These are phyloP conservation scores for Diceros bicornis DNA, from an alignment of 2,797 vertebrate species.

Conservation along the genomic window DNA sequence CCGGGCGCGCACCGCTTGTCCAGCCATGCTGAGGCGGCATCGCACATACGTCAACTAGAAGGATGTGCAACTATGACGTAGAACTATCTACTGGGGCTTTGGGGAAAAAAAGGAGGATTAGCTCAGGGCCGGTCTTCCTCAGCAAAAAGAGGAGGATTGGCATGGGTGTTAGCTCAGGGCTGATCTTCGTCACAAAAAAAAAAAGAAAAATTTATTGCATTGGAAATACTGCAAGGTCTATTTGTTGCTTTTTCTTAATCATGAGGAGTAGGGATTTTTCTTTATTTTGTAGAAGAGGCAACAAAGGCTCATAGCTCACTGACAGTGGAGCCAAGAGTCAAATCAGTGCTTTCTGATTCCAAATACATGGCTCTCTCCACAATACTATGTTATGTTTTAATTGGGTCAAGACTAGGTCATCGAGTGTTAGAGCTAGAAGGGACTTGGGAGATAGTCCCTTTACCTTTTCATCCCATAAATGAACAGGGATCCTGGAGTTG, in stretches of 20 bases:
- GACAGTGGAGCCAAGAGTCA: not conserved
- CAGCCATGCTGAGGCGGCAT: no score
- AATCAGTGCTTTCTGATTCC: constrained; percentile 32
- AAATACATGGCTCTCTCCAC: not conserved
- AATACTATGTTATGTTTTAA: constrained; percentile 20
- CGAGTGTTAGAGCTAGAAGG: constrained; percentile 20
- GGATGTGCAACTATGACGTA: no score
- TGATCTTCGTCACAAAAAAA: no score
- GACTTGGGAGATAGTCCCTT: constrained; percentile 23
- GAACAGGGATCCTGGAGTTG: not conserved
- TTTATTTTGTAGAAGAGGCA: constrained; percentile 38
- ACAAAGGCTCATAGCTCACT: not conserved
- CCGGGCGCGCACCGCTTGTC: no score
- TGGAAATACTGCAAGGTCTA: not conserved
- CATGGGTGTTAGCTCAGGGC: no score
- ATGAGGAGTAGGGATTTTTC: constrained; percentile 10
- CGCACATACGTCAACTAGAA: no score
- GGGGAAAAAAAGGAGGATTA: no score
- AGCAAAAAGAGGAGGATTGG: no score
- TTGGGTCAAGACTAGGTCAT: constrained; percentile 45
- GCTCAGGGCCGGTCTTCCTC: no score
- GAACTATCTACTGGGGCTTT: no score
- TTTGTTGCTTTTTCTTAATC: constrained; percentile 38
- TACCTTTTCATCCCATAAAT: constrained; percentile 20
- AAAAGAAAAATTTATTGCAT: not conserved